Evolutionary conservation across 2,888 invertebrate species (phyloP), one percentile per base, ranked within the genome.

Genomic region (Homarus gammarus): DNA sequence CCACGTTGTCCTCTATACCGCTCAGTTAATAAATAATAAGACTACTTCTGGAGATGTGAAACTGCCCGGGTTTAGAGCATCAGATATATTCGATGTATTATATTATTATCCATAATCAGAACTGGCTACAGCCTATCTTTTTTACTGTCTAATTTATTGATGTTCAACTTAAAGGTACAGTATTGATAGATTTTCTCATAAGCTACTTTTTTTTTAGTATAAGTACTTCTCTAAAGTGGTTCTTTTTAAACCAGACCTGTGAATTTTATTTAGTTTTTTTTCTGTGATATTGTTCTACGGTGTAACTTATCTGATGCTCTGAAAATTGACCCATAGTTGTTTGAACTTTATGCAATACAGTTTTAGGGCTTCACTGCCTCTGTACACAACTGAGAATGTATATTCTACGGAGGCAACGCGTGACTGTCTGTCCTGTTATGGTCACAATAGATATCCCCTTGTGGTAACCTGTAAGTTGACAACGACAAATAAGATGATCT

Each of bases 401-500:
- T 73, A 8, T n/a, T 40, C 18, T 18, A 73, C 22, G 40, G 22
- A 40, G 73, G 40, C 33, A 36, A 73, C 40, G 12, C 33, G 22
- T 73, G 22, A 64, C 6, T 64, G 15, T 27, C 1, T 27, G 64
- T 64, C 8, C 1, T 27, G 64, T 64, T n/a, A 27, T 12, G 64
- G 64, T 64, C 64, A 27, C 64, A 64, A 64, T n/a, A n/a, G 27
- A 2, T 64, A 64, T 64, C 73, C 36, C n/a, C 15, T 75, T 56
- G 84, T 36, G 38, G 38, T 8, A 61, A 75, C 51, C 56, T 33
- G 10, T 49, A 22, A 56, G 73, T 38, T 18, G 33, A 70, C 38
- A 44, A 22, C 10, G 68, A 31, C 40, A 70, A 44, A 70, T 36
- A 79, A 6, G 36, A 79, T 22, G 56, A 12, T 56, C 49, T 49